A percentile compares a stretch with the other conserved stretches of the same genome.
phyloP scores from a whole-genome alignment of 2,888 invertebrate species.

The Gari tellinella region DNA sequence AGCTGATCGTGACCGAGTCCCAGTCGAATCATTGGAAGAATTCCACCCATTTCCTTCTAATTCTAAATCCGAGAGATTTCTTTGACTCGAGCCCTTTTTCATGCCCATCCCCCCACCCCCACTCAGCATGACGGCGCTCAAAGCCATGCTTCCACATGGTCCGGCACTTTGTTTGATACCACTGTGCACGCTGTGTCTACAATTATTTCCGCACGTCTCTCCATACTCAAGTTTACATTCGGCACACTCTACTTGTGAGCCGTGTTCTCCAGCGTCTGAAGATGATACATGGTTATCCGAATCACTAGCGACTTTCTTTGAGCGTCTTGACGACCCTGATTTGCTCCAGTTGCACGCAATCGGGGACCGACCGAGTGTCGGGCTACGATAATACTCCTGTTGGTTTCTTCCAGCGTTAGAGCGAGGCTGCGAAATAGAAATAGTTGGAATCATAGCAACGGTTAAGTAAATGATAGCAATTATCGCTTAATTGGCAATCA shows the following conservation, averaged over 20 bases:
- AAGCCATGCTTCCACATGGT: constrained; percentile 58
- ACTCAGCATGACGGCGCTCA: constrained; percentile 62
- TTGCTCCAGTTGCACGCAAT: constrained; percentile 2
- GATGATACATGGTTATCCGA: constrained; percentile 31
- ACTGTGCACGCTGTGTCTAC: constrained; percentile 4
- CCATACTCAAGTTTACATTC: neutral
- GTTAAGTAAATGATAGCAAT: too few relatives aligned
- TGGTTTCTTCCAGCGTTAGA: constrained; percentile 30
- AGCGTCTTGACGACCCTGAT: too few relatives aligned
- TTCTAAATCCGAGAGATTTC: constrained; percentile 39
- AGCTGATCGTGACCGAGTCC: constrained; percentile 26
- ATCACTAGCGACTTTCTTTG: constrained; percentile 10
- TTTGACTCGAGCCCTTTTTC: constrained; percentile 32
- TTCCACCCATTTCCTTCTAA: constrained; percentile 23
- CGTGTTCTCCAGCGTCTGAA: constrained; percentile 25
- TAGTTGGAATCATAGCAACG: constrained; percentile 45
- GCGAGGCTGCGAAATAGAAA: constrained; percentile 61
- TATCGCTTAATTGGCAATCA: too few relatives aligned
- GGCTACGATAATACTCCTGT: constrained; percentile 31
- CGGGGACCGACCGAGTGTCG: constrained; percentile 16
- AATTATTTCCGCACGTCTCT: too few relatives aligned
- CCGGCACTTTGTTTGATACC: constrained; percentile 9
- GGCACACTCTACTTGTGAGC: neutral
- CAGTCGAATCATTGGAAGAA: constrained; percentile 13
- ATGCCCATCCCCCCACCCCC: constrained; percentile 42